Conservation (phyloP, 2,888 invertebrate species). For the Apeira syringaria region DNA sequence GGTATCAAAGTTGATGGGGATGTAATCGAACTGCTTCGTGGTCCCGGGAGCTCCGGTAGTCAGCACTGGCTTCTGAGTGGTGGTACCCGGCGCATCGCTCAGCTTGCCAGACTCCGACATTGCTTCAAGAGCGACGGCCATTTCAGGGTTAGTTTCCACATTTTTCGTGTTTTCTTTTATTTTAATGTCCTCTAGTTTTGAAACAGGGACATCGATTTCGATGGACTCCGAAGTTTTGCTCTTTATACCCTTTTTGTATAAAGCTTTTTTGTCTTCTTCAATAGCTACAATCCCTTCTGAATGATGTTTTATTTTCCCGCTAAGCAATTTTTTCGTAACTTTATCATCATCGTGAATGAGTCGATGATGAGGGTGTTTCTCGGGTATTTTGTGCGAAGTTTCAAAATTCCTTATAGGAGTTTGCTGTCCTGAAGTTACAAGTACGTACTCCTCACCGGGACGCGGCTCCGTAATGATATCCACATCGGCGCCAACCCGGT, state of each 20-base stretch:
- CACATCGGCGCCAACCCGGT: slow-evolving; percentile 74
- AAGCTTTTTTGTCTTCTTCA: slow-evolving; percentile 71
- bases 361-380: slow-evolving; percentile 67
- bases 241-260: slow-evolving; percentile 63
- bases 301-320: slow-evolving; percentile 63
- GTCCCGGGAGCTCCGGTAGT: slow-evolving; percentile 75
- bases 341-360: slow-evolving; percentile 72
- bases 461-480: slow-evolving; percentile 85
- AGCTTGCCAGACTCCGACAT: slow-evolving; percentile 78
- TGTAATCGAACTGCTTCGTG: slow-evolving; percentile 64
- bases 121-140: slow-evolving; percentile 71
- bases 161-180: slow-evolving; percentile 78
- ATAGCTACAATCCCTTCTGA: slow-evolving; percentile 74
- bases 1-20: slow-evolving; percentile 77
- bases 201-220: slow-evolving; percentile 74
- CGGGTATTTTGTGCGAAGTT: slow-evolving; percentile 88
- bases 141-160: slow-evolving; percentile 68
- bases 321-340: slow-evolving; percentile 64
- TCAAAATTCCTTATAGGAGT: slow-evolving; percentile 83
- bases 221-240: slow-evolving; percentile 67
- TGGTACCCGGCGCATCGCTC: slow-evolving; percentile 63
- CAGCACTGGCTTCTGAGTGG: slow-evolving; percentile 82
- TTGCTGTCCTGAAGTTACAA: slow-evolving; percentile 82
- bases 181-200: slow-evolving; percentile 75
- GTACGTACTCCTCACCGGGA: slow-evolving; percentile 87